Evolutionary conservation across 2,113 vertebrate genomes (phyloP).

Genomic region (Saguinus imperator): DNA sequence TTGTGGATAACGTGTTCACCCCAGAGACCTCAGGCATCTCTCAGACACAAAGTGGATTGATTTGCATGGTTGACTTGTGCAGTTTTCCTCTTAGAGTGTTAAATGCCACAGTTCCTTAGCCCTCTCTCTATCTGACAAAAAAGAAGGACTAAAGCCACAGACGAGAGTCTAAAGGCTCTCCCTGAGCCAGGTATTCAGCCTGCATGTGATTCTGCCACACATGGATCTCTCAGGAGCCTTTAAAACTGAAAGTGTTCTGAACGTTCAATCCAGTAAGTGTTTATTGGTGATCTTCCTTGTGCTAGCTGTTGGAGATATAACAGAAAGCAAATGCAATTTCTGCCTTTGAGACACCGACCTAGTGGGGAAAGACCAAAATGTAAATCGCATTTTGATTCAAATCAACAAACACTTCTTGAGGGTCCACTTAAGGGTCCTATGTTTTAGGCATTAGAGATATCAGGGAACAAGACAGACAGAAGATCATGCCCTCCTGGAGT

Average conservation of each 20-base stretch:
- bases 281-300: neutral
- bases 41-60: neutral
- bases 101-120: neutral
- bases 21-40: neutral
- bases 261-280: neutral
- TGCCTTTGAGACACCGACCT: neutral
- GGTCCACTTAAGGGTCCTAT: rapidly evolving
- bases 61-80: neutral
- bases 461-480: neutral
- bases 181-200: neutral
- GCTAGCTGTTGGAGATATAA: neutral
- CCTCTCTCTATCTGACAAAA: neutral
- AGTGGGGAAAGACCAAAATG: neutral
- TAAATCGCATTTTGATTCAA: neutral
- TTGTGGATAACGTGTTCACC: neutral
- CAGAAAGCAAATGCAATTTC: neutral
- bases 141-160: neutral
- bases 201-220: too few species aligned
- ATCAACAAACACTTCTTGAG: neutral
- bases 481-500: rapidly evolving
- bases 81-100: neutral
- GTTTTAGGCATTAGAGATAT: neutral
- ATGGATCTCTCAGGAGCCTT: too few species aligned
- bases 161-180: rapidly evolving
- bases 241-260: neutral